Evolutionary conservation across 2,888 invertebrate genomes (phyloP).

Genomic region (Myopa testacea): DNA sequence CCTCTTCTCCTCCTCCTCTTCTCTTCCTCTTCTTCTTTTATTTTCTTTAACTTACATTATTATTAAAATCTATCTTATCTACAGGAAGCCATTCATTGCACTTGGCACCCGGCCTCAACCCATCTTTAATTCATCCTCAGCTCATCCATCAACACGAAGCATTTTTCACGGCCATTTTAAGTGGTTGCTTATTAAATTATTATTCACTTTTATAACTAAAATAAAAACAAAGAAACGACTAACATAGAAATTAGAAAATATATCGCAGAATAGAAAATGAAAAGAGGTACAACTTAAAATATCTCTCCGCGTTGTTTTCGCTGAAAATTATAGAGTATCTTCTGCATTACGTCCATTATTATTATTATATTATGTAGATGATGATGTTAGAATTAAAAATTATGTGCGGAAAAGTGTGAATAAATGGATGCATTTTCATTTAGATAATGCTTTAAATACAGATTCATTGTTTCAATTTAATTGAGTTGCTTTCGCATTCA

Average conservation of each 20-base stretch:
- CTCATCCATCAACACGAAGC: constrained; percentile 7
- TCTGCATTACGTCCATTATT: neutral
- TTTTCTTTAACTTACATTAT: constrained; percentile 53
- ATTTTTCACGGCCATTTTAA: constrained; percentile 42
- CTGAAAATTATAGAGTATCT: constrained; percentile 2
- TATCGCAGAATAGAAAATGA: neutral
- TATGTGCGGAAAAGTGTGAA: too few relatives aligned
- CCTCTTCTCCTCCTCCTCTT: constrained; percentile 8
- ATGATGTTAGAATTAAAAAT: too few relatives aligned
- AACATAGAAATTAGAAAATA: neutral
- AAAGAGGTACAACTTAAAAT: neutral
- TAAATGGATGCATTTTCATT: too few relatives aligned
- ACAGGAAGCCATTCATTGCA: constrained; percentile 59
- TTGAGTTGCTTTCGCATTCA: too few relatives aligned
- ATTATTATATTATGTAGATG: too few relatives aligned
- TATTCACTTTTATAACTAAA: too few relatives aligned
- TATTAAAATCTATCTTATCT: constrained; percentile 58
- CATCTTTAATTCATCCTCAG: neutral
- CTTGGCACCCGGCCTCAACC: constrained; percentile 44
- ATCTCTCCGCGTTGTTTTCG: neutral
- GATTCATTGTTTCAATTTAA: too few relatives aligned
- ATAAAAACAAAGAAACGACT: neutral
- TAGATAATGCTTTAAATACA: too few relatives aligned
- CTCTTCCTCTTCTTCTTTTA: constrained; percentile 47
- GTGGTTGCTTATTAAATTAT: neutral